Conservation (phyloP, 2,797 vertebrate genomes). For the Florisuga fusca region DNA sequence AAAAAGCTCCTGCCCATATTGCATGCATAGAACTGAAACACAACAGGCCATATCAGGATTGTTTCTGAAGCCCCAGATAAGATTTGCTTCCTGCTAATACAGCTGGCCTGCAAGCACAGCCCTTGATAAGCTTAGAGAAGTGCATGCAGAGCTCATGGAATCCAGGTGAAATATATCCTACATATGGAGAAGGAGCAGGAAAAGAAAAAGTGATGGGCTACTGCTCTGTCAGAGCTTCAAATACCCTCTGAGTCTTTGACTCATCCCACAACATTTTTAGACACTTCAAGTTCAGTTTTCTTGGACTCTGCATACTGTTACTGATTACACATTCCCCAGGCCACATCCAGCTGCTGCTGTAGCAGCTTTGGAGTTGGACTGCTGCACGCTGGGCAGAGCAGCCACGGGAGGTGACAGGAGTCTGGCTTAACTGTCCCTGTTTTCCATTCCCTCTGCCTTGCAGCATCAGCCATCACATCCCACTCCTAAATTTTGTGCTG, state of each 20-base stretch:
- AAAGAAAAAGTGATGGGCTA: neutral
- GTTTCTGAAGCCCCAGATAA: neutral
- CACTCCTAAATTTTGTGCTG: neutral
- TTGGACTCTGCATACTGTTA: neutral
- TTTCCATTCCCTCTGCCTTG: neutral
- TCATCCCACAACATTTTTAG: neutral
- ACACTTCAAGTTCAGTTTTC: neutral
- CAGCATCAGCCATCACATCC: neutral
- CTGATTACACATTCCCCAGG: neutral
- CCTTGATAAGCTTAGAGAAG: neutral
- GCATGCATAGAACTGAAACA: neutral
- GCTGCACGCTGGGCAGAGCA: neutral
- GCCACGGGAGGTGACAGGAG: neutral
- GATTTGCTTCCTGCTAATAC: neutral
- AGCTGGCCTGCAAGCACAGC: neutral
- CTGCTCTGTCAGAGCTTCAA: neutral
- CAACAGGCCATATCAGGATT: neutral
- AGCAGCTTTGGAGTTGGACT: neutral
- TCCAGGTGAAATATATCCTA: neutral
- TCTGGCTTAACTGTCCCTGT: neutral
- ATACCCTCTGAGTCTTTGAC: neutral
- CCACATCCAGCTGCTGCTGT: neutral
- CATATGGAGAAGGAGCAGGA: neutral
- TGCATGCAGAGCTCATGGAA: neutral
- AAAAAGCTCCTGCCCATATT: constrained; percentile 32